A percentile compares a stretch with the other conserved stretches of the same genome.
Conservation (phyloP, 2,888 invertebrate species). For the Bimastos eiseni region DNA sequence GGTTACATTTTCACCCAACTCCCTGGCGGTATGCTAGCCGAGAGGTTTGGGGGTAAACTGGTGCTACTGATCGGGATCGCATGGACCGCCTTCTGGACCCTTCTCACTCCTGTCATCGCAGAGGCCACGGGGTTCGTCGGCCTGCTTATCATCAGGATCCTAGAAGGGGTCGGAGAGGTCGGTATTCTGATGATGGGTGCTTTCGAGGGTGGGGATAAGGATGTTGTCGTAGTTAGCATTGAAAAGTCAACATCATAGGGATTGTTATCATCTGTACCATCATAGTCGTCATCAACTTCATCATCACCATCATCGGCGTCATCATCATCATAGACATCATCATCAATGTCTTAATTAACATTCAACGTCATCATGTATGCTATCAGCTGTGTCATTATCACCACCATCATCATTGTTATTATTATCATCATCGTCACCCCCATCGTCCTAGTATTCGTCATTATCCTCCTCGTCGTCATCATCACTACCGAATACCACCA, state of each 20-base stretch:
- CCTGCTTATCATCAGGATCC: slow-evolving; percentile 73
- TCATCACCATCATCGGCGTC: background rate
- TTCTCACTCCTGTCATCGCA: slow-evolving; percentile 63
- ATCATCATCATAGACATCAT: background rate
- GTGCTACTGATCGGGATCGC: slow-evolving; percentile 34
- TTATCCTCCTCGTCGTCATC: too few relatives aligned
- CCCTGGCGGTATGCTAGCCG: slow-evolving; percentile 41
- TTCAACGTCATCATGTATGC: background rate
- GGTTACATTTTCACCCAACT: slow-evolving; percentile 42
- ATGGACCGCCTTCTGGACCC: slow-evolving; percentile 37
- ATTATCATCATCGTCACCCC: too few relatives aligned
- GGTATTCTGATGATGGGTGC: background rate
- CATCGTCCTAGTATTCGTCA: too few relatives aligned
- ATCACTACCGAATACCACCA: too few relatives aligned
- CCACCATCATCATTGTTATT: too few relatives aligned
- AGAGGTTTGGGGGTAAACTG: slow-evolving; percentile 38
- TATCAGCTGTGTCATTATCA: background rate
- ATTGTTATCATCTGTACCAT: background rate
- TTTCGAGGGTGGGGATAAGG: too few relatives aligned
- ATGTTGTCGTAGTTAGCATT: too few relatives aligned
- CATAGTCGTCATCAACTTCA: background rate
- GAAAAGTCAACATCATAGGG: too few relatives aligned
- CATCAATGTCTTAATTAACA: background rate
- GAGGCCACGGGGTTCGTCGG: slow-evolving; percentile 66
- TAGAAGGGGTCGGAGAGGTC: slow-evolving; percentile 83